Evolutionary conservation across 2,797 vertebrate species (phyloP), one percentile per base, ranked within the genome.

Genomic region (Avahi laniger): DNA sequence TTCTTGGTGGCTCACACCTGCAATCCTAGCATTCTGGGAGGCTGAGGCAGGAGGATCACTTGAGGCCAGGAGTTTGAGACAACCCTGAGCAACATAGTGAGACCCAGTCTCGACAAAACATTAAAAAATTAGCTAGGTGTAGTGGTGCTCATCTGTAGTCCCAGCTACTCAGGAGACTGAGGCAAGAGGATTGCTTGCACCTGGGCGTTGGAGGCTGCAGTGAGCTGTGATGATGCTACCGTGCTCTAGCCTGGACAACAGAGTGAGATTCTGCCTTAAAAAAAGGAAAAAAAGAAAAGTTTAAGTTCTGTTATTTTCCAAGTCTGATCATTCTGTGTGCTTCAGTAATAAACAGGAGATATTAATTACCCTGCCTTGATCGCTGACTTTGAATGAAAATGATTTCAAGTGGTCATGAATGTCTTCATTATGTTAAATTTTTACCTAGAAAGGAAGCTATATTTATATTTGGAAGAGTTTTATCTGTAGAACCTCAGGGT

Each of bases 281-380:
- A n/a, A n/a, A 65, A n/a, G 30, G 30, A 63, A 63, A 4, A n/a
- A 63, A 17, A 33, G 13, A 99, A 99, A 99, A 99, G 99, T n/a
- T n/a, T 99, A 99, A 99, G 99, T 99, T 97, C 90, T 96, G 50
- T 48, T 59, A 87, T 43, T 87, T 54, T 83, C 94, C 20, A 41
- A 30, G 24, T 76, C 65, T 96, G 7, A 24, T 78, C 88, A 22
- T n/a, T 65, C 69, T 82, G 2, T 38, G 41, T 26, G 38, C 95
- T 69, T n/a, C n/a, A 0, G 43, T 83, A 67, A 41, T 80, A 81
- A 43, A n/a, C 35, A 18, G 33, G 57, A 70, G 43, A 63, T 33
- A 13, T 38, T 43, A 54, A 48, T 70, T 65, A 26, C 28, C 33
- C 35, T 38, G 6, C 52, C 26, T 35, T 81, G 48, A 24, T 70